These are phyloP conservation scores for Salpingus planirostris DNA, from an alignment of 2,888 invertebrate genomes.

Conservation along the genomic window DNA sequence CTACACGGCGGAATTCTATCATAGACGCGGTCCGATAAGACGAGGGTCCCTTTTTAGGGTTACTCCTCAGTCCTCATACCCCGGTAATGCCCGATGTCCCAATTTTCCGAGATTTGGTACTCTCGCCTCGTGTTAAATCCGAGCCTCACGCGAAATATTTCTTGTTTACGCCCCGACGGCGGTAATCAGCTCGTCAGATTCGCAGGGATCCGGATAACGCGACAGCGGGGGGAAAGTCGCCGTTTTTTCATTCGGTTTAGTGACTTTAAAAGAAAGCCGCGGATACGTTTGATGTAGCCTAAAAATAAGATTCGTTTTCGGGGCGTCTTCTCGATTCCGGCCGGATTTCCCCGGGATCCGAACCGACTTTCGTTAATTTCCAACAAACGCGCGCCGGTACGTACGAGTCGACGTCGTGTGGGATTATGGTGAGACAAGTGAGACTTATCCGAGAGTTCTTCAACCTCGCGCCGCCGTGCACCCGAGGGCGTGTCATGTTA, in stretches of 20 bases:
- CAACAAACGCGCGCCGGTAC: too few species aligned
- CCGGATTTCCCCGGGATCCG: conserved; percentile 7
- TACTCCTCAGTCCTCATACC: too few species aligned
- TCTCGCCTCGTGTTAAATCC: too few species aligned
- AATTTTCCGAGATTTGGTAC: too few species aligned
- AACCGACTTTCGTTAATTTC: conserved; percentile 9
- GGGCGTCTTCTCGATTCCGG: conserved; percentile 12
- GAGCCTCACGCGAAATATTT: conserved; percentile 6
- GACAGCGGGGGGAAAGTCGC: conserved; percentile 17
- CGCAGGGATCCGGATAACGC: conserved; percentile 17
- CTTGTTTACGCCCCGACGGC: conserved; percentile 6
- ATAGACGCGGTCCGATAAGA: too few species aligned
- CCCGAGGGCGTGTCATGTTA: conserved; percentile 15
- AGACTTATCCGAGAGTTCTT: conserved; percentile 15
- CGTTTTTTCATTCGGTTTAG: conserved; percentile 21
- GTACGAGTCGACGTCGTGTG: conserved; percentile 10
- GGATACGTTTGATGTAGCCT: conserved; percentile 20
- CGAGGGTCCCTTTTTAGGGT: too few species aligned
- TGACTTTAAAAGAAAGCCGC: conserved; percentile 18
- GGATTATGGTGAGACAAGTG: conserved; percentile 13
- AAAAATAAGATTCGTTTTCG: conserved; percentile 17
- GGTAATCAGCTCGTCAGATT: conserved; percentile 24
- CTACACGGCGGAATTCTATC: too few species aligned
- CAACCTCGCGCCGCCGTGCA: conserved; percentile 14
- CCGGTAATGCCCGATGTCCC: too few species aligned